These are phyloP conservation scores for Hydroisotoma schaefferi DNA, from an alignment of 2,888 invertebrate species.

Conservation along the genomic window DNA sequence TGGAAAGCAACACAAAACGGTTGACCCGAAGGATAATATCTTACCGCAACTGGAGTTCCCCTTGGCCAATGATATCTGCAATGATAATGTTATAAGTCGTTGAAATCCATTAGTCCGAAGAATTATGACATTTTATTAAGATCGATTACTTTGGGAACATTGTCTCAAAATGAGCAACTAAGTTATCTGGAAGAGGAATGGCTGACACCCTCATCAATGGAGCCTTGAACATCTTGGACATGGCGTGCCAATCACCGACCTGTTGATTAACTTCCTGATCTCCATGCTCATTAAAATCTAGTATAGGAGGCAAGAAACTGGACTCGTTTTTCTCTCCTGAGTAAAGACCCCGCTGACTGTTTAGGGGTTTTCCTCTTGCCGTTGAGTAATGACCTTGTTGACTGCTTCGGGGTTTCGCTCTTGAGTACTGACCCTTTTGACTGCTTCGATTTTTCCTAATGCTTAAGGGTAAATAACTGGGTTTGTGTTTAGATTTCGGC, in stretches of 20 bases:
- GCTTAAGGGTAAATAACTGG: too few species aligned
- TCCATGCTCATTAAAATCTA: not conserved
- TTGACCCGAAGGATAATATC: conserved; percentile 31
- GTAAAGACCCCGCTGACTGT: too few species aligned
- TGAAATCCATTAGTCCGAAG: not conserved
- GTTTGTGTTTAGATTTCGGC: too few species aligned
- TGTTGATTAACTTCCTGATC: not conserved
- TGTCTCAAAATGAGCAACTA: conserved; percentile 22
- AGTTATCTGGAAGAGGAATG: conserved; percentile 29
- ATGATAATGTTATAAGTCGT: too few species aligned
- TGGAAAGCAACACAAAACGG: conserved; percentile 24
- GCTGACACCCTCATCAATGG: conserved; percentile 20
- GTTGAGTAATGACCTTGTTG: too few species aligned
- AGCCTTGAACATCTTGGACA: conserved; percentile 27
- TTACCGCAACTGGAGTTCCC: conserved; percentile 22
- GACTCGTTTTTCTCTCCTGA: not conserved
- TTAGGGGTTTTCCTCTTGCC: too few species aligned
- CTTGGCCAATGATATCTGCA: conserved; percentile 18
- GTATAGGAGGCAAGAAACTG: not conserved
- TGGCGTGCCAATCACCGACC: conserved; percentile 26
- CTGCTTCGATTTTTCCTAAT: too few species aligned
- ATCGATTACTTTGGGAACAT: conserved; percentile 16
- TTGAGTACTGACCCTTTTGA: too few species aligned
- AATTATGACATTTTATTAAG: not conserved
- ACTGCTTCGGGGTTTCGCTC: too few species aligned